phyloP scores from a whole-genome alignment of 2,113 vertebrate genomes.

The Varanus komodoensis region DNA sequence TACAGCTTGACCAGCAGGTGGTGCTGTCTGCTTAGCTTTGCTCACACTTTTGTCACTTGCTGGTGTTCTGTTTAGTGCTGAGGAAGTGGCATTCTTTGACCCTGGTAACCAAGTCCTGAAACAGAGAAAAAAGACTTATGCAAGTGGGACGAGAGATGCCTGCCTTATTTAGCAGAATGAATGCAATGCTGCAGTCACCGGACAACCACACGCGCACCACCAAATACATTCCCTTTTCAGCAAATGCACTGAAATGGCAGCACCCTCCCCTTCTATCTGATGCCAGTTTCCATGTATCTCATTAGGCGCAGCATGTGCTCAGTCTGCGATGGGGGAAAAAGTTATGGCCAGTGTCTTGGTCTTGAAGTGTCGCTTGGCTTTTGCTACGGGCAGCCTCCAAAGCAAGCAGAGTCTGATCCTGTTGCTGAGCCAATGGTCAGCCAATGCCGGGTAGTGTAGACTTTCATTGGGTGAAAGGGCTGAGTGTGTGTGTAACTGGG shows the following conservation, averaged over 20 bases:
- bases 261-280: too few relatives aligned
- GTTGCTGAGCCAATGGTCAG: neutral
- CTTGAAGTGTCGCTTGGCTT: neutral
- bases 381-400: neutral
- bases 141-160: neutral
- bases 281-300: too few relatives aligned
- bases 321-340: neutral
- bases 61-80: neutral
- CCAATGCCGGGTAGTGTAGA: neutral
- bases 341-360: neutral
- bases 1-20: conserved; percentile 11
- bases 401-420: neutral
- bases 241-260: neutral
- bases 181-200: too few relatives aligned
- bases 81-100: conserved; percentile 5
- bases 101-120: conserved; percentile 33
- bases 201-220: neutral
- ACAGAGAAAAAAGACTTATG: conserved; percentile 4
- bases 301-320: neutral
- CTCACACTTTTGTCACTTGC: neutral
- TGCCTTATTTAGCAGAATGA: neutral
- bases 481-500: too few relatives aligned
- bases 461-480: too few relatives aligned
- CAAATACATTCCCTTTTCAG: neutral
- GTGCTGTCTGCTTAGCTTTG: conserved; percentile 4